These are phyloP conservation scores for Tenthredo livida DNA, from an alignment of 2,888 invertebrate species.

Conservation along the genomic window DNA sequence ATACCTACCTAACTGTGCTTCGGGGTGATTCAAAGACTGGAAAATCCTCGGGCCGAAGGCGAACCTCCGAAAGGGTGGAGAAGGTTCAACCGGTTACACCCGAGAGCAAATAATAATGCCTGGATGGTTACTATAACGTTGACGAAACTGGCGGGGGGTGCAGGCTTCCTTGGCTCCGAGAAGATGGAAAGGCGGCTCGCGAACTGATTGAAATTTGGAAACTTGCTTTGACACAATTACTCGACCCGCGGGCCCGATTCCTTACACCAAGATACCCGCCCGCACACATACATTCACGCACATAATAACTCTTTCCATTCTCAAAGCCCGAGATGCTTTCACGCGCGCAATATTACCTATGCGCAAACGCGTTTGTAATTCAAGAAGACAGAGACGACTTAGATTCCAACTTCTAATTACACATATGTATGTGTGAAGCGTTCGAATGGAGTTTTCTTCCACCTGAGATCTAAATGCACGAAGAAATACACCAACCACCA, in stretches of 20 bases:
- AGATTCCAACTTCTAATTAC: not conserved
- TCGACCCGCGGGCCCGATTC: slow-evolving; percentile 62
- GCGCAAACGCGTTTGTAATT: slow-evolving; percentile 45
- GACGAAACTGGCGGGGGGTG: slow-evolving; percentile 60
- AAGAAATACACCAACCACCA: not conserved
- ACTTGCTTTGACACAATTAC: slow-evolving; percentile 78
- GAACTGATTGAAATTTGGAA: slow-evolving; percentile 76
- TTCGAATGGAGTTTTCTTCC: not conserved
- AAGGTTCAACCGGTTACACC: slow-evolving; percentile 74
- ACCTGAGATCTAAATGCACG: not conserved
- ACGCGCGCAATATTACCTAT: not conserved
- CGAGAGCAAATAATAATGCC: slow-evolving; percentile 78
- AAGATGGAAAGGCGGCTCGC: slow-evolving; percentile 27
- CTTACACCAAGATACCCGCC: slow-evolving; percentile 63
- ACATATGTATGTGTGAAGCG: not conserved
- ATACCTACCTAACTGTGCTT: slow-evolving; percentile 67
- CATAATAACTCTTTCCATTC: slow-evolving; percentile 19
- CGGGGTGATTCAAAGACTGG: slow-evolving; percentile 68
- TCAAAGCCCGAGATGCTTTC: slow-evolving; percentile 46
- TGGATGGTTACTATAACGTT: slow-evolving; percentile 73
- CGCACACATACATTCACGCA: not conserved
- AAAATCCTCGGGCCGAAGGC: slow-evolving; percentile 66
- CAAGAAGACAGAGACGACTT: not conserved
- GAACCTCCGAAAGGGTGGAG: slow-evolving; percentile 64
- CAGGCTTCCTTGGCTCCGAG: slow-evolving; percentile 55